A percentile compares a stretch with the other conserved stretches of the same genome.
Conservation (phyloP, 1,140 invertebrate genomes). For the Carcinoscorpius rotundicauda region DNA sequence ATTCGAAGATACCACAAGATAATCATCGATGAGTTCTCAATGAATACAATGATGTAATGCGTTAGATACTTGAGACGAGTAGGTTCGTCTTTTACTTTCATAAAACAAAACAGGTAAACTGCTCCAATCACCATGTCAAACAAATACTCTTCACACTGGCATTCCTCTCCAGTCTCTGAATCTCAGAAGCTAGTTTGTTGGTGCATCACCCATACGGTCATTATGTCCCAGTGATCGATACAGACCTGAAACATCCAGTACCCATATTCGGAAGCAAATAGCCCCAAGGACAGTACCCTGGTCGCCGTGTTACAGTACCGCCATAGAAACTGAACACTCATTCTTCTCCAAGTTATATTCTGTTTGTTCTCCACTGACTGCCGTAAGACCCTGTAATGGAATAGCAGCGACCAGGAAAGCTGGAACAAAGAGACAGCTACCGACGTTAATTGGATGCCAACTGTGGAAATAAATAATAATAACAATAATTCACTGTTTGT, state of each 20-base stretch:
- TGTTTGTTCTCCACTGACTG: constrained; percentile 32
- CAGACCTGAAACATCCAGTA: constrained; percentile 26
- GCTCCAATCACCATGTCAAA: no score
- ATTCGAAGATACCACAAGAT: no score
- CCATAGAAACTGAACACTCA: constrained; percentile 36
- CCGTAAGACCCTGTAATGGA: constrained; percentile 38
- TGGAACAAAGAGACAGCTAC: constrained; percentile 29
- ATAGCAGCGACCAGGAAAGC: constrained; percentile 35
- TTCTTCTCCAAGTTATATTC: constrained; percentile 29
- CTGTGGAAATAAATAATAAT: constrained; percentile 7
- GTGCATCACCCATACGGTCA: constrained; percentile 37
- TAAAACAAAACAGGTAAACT: no score
- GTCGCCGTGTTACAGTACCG: constrained; percentile 25
- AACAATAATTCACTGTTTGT: no score
- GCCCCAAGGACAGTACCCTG: constrained; percentile 22
- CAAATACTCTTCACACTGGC: no score
- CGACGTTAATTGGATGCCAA: constrained; percentile 22
- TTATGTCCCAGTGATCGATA: constrained; percentile 37
- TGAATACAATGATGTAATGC: no score
- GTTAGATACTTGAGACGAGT: no score
- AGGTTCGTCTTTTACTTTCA: no score
- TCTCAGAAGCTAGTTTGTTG: constrained; percentile 28
- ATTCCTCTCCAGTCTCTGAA: no score
- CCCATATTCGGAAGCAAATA: constrained; percentile 24
- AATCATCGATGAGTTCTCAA: no score